These are phyloP conservation scores for Bungarus multicinctus DNA, from an alignment of 2,113 vertebrate genomes.

Conservation along the genomic window DNA sequence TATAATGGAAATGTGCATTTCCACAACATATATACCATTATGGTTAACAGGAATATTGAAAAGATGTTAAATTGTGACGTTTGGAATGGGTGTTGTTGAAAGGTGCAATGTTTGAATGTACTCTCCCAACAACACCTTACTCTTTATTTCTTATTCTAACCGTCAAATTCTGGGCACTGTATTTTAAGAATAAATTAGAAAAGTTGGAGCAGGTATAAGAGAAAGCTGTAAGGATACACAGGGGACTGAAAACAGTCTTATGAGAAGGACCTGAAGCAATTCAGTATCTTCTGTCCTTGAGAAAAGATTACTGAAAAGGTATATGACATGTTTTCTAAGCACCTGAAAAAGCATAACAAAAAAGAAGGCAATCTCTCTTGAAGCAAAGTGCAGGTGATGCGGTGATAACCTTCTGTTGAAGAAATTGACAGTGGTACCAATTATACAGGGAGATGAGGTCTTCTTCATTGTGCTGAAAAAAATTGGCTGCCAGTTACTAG, in stretches of 20 bases:
- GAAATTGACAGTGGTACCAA: neutral
- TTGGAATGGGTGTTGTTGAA: fast-evolving
- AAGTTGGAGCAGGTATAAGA: neutral
- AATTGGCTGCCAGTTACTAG: neutral
- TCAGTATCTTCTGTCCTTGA: neutral
- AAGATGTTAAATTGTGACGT: neutral
- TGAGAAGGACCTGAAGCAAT: neutral
- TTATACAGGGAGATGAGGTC: neutral
- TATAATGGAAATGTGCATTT: neutral
- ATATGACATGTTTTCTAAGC: neutral
- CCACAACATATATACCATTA: neutral
- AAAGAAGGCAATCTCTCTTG: neutral
- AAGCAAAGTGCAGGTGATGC: neutral
- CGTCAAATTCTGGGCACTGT: neutral
- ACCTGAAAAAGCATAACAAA: neutral
- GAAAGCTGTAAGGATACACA: neutral
- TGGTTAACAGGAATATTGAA: neutral
- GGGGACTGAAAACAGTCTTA: neutral
- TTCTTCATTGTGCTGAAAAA: neutral
- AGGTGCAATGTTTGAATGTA: neutral
- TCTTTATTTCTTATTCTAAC: neutral
- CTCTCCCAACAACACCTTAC: slow-evolving; percentile 9
- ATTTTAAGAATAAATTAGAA: neutral
- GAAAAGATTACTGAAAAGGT: neutral
- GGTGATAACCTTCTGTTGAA: neutral